Percentiles rank a stretch among this genome's conserved stretches.
Evolutionary conservation across 1,140 invertebrate genomes (phyloP).

Genomic region (Hypothenemus hampei): DNA sequence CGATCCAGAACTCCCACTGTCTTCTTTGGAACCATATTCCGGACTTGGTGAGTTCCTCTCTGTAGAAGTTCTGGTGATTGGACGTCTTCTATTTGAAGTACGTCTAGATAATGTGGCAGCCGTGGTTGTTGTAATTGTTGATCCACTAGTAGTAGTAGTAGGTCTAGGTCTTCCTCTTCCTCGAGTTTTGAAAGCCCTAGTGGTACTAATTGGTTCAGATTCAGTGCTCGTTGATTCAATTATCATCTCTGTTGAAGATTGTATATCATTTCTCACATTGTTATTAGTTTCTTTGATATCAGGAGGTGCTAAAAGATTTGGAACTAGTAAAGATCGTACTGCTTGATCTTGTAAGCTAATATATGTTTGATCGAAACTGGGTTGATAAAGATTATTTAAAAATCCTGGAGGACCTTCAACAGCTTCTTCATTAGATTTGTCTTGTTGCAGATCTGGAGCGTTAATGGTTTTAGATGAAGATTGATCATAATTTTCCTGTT

Average conservation of each 20-base stretch:
- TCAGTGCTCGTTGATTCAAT: slow-evolving; percentile 38
- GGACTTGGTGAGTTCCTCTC: slow-evolving; percentile 49
- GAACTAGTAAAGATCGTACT: slow-evolving; percentile 36
- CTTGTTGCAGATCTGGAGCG: background rate
- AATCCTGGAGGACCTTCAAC: background rate
- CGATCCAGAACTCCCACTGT: slow-evolving; percentile 38
- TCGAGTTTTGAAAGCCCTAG: slow-evolving; percentile 29
- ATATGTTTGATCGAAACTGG: slow-evolving; percentile 22
- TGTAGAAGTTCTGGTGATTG: slow-evolving; percentile 31
- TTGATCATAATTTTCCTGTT: background rate
- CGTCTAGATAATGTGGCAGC: slow-evolving; percentile 26
- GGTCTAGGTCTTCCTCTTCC: slow-evolving; percentile 34
- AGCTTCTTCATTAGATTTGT: background rate
- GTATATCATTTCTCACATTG: slow-evolving; percentile 7
- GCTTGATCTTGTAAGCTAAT: slow-evolving; percentile 51
- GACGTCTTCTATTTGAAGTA: slow-evolving; percentile 24
- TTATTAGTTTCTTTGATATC: too few relatives aligned
- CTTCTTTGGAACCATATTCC: slow-evolving; percentile 43
- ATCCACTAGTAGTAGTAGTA: slow-evolving; percentile 22
- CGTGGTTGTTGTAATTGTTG: slow-evolving; percentile 24
- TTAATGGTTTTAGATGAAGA: background rate
- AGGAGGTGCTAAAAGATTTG: slow-evolving; percentile 34
- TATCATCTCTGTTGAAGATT: background rate
- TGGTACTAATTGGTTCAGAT: slow-evolving; percentile 48
- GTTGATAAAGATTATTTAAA: slow-evolving; percentile 11